phyloP scores from a whole-genome alignment of 2,113 vertebrate species.

The Cyprinodon tularosa region DNA sequence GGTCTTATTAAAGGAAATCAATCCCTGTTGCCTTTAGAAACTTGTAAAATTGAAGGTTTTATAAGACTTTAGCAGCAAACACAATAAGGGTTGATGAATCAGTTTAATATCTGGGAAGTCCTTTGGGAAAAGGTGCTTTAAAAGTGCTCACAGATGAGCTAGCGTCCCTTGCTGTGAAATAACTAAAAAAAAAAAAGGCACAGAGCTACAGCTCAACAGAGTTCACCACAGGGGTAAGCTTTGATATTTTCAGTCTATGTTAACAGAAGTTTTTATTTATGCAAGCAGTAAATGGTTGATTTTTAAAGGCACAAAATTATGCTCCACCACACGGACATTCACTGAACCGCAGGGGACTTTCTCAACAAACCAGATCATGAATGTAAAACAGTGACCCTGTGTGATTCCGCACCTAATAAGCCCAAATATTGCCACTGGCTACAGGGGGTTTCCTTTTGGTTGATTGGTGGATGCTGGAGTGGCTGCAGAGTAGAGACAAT shows the following conservation, averaged over 20 bases:
- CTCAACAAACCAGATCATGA: slow-evolving; percentile 16
- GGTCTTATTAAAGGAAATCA: neutral
- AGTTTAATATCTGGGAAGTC: neutral
- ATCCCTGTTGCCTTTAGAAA: neutral
- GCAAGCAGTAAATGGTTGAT: slow-evolving; percentile 1
- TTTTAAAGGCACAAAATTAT: slow-evolving; percentile 20
- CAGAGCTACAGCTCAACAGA: neutral
- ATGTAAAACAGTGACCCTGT: slow-evolving; percentile 41
- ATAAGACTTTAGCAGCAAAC: neutral
- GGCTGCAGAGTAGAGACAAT: slow-evolving; percentile 58
- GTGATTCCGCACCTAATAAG: slow-evolving; percentile 52
- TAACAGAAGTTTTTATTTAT: neutral
- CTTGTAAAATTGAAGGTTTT: too few relatives aligned
- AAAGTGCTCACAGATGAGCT: too few relatives aligned
- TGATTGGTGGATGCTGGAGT: slow-evolving; percentile 56
- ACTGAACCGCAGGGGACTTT: slow-evolving; percentile 11
- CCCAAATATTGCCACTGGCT: slow-evolving; percentile 35
- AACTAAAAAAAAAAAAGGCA: neutral
- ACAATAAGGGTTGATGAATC: neutral
- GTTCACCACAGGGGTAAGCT: neutral
- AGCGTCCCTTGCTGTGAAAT: neutral
- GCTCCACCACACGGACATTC: neutral
- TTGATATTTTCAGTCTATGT: neutral
- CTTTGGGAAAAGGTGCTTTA: neutral
- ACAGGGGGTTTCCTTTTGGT: slow-evolving; percentile 43